These are phyloP conservation scores for Sycophila texana DNA, from an alignment of 2,888 invertebrate genomes.

Conservation along the genomic window DNA sequence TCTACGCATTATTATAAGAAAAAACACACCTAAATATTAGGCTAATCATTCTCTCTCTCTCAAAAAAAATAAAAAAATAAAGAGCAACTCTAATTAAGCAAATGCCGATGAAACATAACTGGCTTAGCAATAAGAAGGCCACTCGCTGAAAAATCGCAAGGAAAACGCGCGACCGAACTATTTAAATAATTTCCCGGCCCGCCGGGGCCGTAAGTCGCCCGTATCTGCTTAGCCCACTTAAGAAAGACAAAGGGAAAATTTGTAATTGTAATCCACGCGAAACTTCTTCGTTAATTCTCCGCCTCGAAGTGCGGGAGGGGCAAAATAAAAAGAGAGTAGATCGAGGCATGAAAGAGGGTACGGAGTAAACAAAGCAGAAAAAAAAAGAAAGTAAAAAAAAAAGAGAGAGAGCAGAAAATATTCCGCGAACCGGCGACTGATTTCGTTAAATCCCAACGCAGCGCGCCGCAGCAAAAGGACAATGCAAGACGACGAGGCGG, in stretches of 20 bases:
- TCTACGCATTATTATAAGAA: too few relatives aligned
- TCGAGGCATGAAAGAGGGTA: background rate
- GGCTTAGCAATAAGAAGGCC: too few relatives aligned
- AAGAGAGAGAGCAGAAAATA: background rate
- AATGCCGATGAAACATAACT: too few relatives aligned
- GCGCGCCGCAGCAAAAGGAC: background rate
- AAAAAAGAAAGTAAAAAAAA: too few relatives aligned
- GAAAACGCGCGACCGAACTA: slow-evolving; percentile 16
- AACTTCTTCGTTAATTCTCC: slow-evolving; percentile 20
- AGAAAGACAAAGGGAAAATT: slow-evolving; percentile 18
- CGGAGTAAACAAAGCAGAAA: background rate
- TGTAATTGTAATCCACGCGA: slow-evolving; percentile 39
- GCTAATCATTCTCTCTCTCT: too few relatives aligned
- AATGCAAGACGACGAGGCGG: background rate
- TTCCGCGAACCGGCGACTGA: slow-evolving; percentile 14
- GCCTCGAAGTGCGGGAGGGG: too few relatives aligned
- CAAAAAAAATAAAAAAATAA: too few relatives aligned
- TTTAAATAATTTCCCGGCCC: slow-evolving; percentile 25
- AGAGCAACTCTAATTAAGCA: too few relatives aligned
- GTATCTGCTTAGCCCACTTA: slow-evolving; percentile 28
- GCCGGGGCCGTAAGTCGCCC: background rate
- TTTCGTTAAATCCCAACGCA: slow-evolving; percentile 36
- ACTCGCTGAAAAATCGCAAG: background rate
- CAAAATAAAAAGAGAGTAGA: slow-evolving; percentile 2
- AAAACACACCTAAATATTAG: too few relatives aligned